Base-by-base conservation (phyloP, 2,888 invertebrate species). In the Chymomyza procnemis region DNA sequence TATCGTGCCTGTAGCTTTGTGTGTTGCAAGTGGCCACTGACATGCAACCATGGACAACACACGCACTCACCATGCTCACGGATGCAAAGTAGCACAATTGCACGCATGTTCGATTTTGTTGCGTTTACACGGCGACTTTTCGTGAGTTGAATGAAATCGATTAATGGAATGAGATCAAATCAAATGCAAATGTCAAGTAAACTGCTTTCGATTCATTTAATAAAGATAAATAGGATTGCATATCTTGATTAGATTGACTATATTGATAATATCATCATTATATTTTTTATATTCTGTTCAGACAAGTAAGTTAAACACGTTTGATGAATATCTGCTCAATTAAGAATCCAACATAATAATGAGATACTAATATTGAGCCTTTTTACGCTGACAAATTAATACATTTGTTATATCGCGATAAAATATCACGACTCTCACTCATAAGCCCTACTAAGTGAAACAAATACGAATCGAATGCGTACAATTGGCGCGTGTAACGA, bases 401-500 rank as follows among this genome's bases (percentile, higher is more conserved):
- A n/a, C n/a, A n/a, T 26, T 26, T 26, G 0, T 8, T 6, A 26
- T 26, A 5, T 41, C 6, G 6, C 12, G 12, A 41, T 41, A 41
- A 1, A 2, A 41, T 41, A 41, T 41, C 34, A 41, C 2, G 34
- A 41, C 6, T 41, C 12, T 9, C 34, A 12, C 34, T 41, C 1
- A 41, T 41, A 12, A 12, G 3, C 12, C 12, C 12, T 41, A 12
- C 12, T 1, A 12, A 41, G 2, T 41, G 34, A 69, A 72, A 73
- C 75, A 73, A 73, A 75, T 77, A 73, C 77, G 79, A 79, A 79
- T 55, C 76, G 73, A 79, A 79, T 79, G 78, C 78, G 78, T 73
- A 78, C 78, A 75, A 73, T 76, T 71, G 72, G 73, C 80, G 76
- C 71, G 72, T 79, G 71, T 78, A 78, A 76, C 78, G 74, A 65